These are phyloP conservation scores for Seladonia tumulorum DNA, from an alignment of 2,888 invertebrate species.

Conservation along the genomic window DNA sequence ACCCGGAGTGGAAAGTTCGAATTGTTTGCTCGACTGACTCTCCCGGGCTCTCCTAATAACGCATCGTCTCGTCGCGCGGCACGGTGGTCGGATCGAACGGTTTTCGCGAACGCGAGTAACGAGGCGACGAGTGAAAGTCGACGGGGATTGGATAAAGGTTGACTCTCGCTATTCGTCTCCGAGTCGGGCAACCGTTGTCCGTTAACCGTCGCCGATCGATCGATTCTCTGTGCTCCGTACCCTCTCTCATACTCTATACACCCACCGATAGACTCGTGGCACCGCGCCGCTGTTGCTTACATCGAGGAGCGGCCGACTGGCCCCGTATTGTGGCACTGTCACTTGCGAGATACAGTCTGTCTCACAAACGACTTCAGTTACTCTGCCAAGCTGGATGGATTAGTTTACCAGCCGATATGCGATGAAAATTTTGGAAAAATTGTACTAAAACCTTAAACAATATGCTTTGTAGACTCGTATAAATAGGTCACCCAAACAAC, in stretches of 20 bases:
- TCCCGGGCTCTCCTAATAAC: conserved; percentile 20
- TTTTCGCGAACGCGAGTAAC: conserved; percentile 22
- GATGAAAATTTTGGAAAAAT: no score
- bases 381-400: no score
- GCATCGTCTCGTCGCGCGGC: neutral
- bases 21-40: conserved; percentile 33
- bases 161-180: conserved; percentile 6
- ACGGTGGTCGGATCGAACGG: conserved; percentile 18
- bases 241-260: neutral
- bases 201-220: conserved; percentile 14
- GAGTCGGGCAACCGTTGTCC: conserved; percentile 5
- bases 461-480: no score
- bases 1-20: conserved; percentile 25
- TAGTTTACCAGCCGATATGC: no score
- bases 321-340: no score
- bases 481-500: no score
- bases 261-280: neutral
- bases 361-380: no score
- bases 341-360: no score
- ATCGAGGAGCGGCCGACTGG: neutral
- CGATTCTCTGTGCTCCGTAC: neutral
- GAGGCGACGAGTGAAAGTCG: conserved; percentile 14
- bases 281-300: neutral
- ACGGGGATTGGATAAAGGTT: neutral
- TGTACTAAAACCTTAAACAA: no score